These are phyloP conservation scores for Pocillopora meandrina DNA, from an alignment of 92 coral and sea anemone genomes.

Conservation along the genomic window DNA sequence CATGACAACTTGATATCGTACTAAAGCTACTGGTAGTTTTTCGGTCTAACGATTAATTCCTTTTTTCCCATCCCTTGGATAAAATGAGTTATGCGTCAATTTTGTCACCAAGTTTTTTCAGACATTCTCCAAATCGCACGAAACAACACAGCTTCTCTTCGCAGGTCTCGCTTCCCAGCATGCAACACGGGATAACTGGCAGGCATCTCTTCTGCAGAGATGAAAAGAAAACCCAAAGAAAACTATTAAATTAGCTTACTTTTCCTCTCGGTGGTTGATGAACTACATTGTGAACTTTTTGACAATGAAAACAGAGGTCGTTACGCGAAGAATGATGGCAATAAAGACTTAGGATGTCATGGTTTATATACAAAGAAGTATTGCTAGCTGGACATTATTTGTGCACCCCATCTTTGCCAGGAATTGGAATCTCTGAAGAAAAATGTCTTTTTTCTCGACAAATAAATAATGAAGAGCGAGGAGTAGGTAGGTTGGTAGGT, in stretches of 20 bases:
- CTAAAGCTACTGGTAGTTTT: slow-evolving; percentile 12
- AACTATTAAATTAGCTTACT: neutral
- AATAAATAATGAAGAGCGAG: too few relatives aligned
- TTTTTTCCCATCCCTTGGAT: neutral
- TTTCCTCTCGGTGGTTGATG: too few relatives aligned
- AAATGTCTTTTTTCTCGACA: too few relatives aligned
- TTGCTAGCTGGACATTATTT: too few relatives aligned
- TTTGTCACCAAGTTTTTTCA: neutral
- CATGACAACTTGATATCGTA: slow-evolving; percentile 43
- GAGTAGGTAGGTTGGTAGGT: too few relatives aligned
- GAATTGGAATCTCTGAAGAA: too few relatives aligned
- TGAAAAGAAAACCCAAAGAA: neutral
- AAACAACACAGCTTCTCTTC: slow-evolving; percentile 46
- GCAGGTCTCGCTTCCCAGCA: slow-evolving; percentile 14
- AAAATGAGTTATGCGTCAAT: neutral
- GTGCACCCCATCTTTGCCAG: too few relatives aligned
- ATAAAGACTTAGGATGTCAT: too few relatives aligned
- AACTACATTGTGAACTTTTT: too few relatives aligned
- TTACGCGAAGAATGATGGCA: too few relatives aligned
- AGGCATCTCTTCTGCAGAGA: slow-evolving; percentile 21
- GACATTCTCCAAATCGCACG: slow-evolving; percentile 39
- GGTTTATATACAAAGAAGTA: too few relatives aligned
- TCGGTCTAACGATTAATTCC: slow-evolving; percentile 13
- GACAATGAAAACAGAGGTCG: too few relatives aligned
- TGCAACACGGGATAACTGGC: slow-evolving; percentile 37